Percentiles rank a stretch among this genome's conserved stretches.
These are phyloP conservation scores for Mesitornis unicolor DNA, from an alignment of 2,113 vertebrate species.

Conservation along the genomic window DNA sequence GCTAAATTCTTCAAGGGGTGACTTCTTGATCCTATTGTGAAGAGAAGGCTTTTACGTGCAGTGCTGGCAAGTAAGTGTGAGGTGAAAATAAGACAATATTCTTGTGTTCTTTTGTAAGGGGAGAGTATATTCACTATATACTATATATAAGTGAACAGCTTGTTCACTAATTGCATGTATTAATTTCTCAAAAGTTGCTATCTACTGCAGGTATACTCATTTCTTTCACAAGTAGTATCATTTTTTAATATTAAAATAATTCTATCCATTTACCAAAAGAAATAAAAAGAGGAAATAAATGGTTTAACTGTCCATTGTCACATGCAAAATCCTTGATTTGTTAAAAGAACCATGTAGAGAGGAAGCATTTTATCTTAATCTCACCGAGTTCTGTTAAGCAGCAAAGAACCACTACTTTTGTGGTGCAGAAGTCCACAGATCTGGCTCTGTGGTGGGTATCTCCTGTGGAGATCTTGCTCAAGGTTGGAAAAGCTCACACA, in stretches of 20 bases:
- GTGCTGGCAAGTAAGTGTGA: not conserved
- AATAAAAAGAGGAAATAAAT: not conserved
- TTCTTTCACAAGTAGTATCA: not conserved
- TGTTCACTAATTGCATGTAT: not conserved
- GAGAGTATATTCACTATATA: not conserved
- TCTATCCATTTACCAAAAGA: not conserved
- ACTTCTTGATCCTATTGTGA: not conserved
- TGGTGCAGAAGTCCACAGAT: constrained; percentile 50
- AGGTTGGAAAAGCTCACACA: constrained; percentile 35
- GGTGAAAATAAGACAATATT: not conserved
- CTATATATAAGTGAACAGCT: too few relatives aligned
- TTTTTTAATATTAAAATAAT: not conserved
- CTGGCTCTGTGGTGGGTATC: constrained; percentile 43
- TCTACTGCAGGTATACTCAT: not conserved
- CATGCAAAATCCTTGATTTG: constrained; percentile 44
- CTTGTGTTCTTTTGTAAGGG: not conserved
- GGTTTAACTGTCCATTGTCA: not conserved
- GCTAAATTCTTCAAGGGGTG: not conserved
- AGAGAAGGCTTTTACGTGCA: not conserved
- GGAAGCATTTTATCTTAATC: constrained; percentile 50
- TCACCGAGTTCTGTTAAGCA: constrained; percentile 30
- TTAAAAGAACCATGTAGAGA: constrained; percentile 12
- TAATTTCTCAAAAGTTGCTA: not conserved
- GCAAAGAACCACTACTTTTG: constrained; percentile 46
- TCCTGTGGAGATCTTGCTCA: constrained; percentile 43